These are phyloP conservation scores for Hippocampus kuda DNA, from an alignment of 2,797 vertebrate genomes.

Conservation along the genomic window DNA sequence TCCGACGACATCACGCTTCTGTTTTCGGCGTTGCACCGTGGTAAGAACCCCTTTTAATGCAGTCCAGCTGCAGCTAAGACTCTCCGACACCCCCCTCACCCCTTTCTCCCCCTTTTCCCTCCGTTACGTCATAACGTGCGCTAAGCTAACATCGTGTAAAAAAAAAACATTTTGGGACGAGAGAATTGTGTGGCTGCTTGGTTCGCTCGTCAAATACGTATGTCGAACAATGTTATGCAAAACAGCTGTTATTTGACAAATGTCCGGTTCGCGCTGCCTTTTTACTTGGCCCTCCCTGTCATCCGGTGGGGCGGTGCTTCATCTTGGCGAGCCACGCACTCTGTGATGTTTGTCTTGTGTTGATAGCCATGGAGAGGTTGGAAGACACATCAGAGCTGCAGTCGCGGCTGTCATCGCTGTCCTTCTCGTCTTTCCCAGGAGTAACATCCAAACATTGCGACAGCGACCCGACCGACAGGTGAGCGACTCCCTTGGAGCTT, in stretches of 20 bases:
- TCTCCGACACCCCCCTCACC: background rate
- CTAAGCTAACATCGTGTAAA: constrained; percentile 15
- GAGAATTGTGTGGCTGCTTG: background rate
- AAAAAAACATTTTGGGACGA: background rate
- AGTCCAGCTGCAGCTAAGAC: background rate
- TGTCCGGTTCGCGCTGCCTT: background rate
- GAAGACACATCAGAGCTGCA: constrained; percentile 66
- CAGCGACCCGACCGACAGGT: constrained; percentile 60
- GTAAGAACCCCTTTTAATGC: constrained; percentile 20
- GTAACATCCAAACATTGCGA: constrained; percentile 64
- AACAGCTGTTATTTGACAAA: background rate
- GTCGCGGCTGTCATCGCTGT: constrained; percentile 70
- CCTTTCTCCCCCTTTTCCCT: background rate
- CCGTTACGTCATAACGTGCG: constrained; percentile 1
- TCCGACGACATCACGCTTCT: background rate
- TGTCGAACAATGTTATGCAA: background rate
- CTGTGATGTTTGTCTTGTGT: constrained; percentile 43
- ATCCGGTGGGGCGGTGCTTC: constrained; percentile 44
- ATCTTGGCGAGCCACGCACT: constrained; percentile 32
- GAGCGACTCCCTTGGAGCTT: constrained; percentile 22
- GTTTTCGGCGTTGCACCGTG: background rate
- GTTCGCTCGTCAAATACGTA: background rate
- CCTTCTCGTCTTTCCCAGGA: constrained; percentile 71
- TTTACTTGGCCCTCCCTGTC: constrained; percentile 18
- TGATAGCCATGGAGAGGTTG: constrained; percentile 64